These are phyloP conservation scores for Blastobasis lacticolella DNA, from an alignment of 2,888 invertebrate species.

Conservation along the genomic window DNA sequence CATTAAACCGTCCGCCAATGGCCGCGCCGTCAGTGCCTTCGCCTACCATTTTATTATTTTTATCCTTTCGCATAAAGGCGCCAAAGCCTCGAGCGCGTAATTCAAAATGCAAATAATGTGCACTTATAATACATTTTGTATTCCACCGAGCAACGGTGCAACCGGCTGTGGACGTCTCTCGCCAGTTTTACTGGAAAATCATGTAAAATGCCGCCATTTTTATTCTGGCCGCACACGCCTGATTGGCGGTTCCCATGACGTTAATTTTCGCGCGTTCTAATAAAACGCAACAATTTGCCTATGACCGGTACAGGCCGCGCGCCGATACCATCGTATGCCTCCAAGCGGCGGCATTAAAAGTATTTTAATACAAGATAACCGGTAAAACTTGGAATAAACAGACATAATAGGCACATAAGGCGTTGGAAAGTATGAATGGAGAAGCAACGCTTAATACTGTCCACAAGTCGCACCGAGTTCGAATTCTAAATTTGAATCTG, in stretches of 20 bases:
- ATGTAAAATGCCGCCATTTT: constrained; percentile 68
- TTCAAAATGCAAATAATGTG: constrained; percentile 71
- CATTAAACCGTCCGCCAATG: background rate
- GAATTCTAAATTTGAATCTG: too few species aligned
- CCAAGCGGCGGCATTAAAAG: too few species aligned
- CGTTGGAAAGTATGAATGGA: too few species aligned
- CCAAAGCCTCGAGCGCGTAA: constrained; percentile 55
- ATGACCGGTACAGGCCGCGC: constrained; percentile 15
- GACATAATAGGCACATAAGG: too few species aligned
- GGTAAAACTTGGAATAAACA: too few species aligned
- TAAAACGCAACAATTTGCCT: constrained; percentile 25
- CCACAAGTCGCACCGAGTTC: too few species aligned
- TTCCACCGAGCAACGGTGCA: constrained; percentile 47
- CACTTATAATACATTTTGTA: constrained; percentile 68
- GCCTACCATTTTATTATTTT: constrained; percentile 4
- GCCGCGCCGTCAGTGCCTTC: background rate
- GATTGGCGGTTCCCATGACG: constrained; percentile 69
- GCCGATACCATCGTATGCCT: too few species aligned
- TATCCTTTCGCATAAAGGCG: constrained; percentile 25
- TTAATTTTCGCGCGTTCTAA: constrained; percentile 61
- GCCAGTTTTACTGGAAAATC: constrained; percentile 66
- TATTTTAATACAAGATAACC: too few species aligned
- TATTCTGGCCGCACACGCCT: constrained; percentile 58
- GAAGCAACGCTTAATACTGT: too few species aligned
- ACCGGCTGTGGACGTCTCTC: constrained; percentile 52